These are phyloP conservation scores for Antheraea assamensis DNA, from an alignment of 2,888 invertebrate genomes.

Conservation along the genomic window DNA sequence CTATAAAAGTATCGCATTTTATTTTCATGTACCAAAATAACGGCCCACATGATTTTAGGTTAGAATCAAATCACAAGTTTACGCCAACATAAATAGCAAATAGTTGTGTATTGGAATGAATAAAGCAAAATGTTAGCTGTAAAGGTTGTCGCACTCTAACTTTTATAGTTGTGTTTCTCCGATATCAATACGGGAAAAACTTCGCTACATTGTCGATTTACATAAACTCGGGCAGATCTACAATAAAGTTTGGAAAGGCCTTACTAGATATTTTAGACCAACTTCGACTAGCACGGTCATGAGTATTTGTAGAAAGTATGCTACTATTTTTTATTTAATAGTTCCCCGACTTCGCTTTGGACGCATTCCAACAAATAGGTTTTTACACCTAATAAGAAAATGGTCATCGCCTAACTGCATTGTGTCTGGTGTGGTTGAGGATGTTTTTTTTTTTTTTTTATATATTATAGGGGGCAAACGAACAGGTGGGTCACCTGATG, in stretches of 20 bases:
- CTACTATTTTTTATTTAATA: too few relatives aligned
- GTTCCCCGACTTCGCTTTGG: too few relatives aligned
- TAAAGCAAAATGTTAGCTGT: conserved; percentile 10
- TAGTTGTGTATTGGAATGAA: conserved; percentile 9
- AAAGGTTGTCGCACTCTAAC: conserved; percentile 21
- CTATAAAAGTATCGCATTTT: not conserved
- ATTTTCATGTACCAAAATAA: not conserved
- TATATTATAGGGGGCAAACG: too few relatives aligned
- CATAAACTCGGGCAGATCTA: conserved; percentile 18
- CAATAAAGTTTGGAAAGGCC: not conserved
- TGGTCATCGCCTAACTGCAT: too few relatives aligned
- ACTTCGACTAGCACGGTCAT: not conserved
- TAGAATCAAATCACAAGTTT: conserved; percentile 6
- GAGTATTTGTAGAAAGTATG: too few relatives aligned
- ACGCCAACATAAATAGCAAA: conserved; percentile 11
- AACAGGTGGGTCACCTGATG: too few relatives aligned
- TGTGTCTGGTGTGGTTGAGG: too few relatives aligned
- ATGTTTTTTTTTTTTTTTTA: too few relatives aligned
- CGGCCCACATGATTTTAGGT: not conserved
- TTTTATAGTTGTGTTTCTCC: conserved; percentile 16
- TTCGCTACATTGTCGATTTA: conserved; percentile 31
- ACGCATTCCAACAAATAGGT: too few relatives aligned
- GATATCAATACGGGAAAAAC: conserved; percentile 30
- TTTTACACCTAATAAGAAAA: too few relatives aligned
- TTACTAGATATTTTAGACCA: not conserved